phyloP scores from a whole-genome alignment of 30 jellyfish, hydroid and myxozoan genomes.

The Aurelia aurita complex sp. Pacific region DNA sequence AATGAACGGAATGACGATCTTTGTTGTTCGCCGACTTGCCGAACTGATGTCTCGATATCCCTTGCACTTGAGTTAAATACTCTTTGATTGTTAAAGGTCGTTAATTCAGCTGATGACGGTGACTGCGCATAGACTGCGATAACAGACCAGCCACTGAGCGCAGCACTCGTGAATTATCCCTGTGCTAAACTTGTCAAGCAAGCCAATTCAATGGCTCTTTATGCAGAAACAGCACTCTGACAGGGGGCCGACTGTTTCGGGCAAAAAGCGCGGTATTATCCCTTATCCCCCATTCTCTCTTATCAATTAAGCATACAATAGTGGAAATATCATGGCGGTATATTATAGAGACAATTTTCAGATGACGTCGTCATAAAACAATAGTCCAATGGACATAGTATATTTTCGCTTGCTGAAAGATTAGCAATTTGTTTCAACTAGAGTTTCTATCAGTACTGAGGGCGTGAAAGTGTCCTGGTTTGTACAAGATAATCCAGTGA shows the following conservation, averaged over 20 bases:
- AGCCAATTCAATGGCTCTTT: constrained; percentile 16
- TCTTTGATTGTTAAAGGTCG: neutral
- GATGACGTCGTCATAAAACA: constrained; percentile 35
- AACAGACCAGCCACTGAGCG: constrained; percentile 26
- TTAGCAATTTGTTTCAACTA: constrained; percentile 32
- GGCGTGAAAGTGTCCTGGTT: constrained; percentile 67
- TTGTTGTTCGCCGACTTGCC: constrained; percentile 48
- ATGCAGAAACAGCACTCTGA: neutral
- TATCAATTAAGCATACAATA: constrained; percentile 22
- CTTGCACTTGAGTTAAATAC: neutral
- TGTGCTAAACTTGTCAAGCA: neutral
- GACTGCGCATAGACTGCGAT: neutral
- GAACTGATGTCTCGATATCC: constrained; percentile 11
- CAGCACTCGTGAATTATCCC: constrained; percentile 15
- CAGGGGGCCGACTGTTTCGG: constrained; percentile 60
- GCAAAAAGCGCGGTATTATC: constrained; percentile 19
- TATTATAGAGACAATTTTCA: constrained; percentile 9
- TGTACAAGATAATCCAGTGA: constrained; percentile 45
- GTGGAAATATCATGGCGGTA: constrained; percentile 43
- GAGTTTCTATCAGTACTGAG: constrained; percentile 31
- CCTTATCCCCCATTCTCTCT: constrained; percentile 22
- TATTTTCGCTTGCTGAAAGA: constrained; percentile 41
- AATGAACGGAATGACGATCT: neutral
- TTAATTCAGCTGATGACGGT: neutral
- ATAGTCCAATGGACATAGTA: constrained; percentile 6